Base-by-base conservation (phyloP, 2,888 invertebrate species). In the Mylabris sibirica region DNA sequence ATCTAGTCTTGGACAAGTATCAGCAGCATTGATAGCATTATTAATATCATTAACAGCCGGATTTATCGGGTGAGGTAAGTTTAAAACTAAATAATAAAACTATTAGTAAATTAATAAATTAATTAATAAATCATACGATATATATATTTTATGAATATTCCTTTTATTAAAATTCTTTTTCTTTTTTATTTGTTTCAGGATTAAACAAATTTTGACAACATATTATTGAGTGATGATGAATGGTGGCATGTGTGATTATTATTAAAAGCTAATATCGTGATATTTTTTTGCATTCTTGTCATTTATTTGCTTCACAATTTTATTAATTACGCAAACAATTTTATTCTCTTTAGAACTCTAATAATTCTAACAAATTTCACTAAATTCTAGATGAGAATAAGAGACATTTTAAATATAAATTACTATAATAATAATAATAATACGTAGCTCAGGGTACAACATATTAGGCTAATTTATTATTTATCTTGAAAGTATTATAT, bases 21-120 rank as follows among this genome's bases (percentile, higher is more conserved):
- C 90, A 69, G 91, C 91, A 1, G 90, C 89, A 0, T 72, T 91
- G 12, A 84, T 92, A 30, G 91, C 90, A 1, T 84, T 92, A 38
- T 77, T 90, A 57, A 90, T 91, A n/a, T 90, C 91, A 0, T 74
- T 91, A 61, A 89, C 90, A 0, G 90, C 91, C 67, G 92, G 92
- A 78, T 89, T 90, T 76, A 87, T 92, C 80, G 92, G 92, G 92
- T 92, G 91, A 92, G 92, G 92, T 92, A 77, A 83, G 91, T 89
- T 72, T 70, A 44, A 30, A 30, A 30, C 8, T 30, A 4, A 30
- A 30, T 30, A 30, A 8, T 9, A n/a, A 17, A 38, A 53, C 12
- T 44, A 41, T 20, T 72, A 70, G 26, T 3, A n/a, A 17, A 38
- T 22, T 14, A 30, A 44, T 22, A 12, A n/a, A 44, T 8, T 8